phyloP scores from a whole-genome alignment of 2,797 vertebrate species.

The Monodelphis domestica region DNA sequence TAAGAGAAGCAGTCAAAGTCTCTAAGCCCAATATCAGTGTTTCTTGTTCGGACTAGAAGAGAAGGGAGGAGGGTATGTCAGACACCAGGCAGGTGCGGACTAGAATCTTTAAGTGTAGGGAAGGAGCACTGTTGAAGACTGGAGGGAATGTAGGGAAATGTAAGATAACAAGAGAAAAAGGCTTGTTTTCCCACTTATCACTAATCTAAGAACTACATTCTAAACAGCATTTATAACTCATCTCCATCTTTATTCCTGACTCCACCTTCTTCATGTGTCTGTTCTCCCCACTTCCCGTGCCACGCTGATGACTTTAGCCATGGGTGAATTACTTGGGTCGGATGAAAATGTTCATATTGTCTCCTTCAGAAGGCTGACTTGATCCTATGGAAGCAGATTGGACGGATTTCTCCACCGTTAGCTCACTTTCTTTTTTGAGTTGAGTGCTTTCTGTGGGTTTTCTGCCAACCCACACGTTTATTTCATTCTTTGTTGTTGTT shows the following conservation, averaged over 20 bases:
- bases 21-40: too few species aligned
- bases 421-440: too few species aligned
- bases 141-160: not conserved
- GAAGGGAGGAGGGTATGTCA: too few species aligned
- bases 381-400: not conserved
- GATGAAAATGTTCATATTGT: not conserved
- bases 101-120: too few species aligned
- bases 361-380: not conserved
- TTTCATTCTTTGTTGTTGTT: not conserved
- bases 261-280: not conserved
- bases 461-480: not conserved
- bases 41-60: too few species aligned
- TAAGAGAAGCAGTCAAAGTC: not conserved
- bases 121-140: too few species aligned
- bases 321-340: not conserved
- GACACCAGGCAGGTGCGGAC: too few species aligned
- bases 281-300: not conserved
- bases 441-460: not conserved
- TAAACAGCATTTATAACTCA: not conserved
- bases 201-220: not conserved
- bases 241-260: not conserved
- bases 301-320: not conserved
- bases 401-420: not conserved
- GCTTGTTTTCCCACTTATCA: not conserved
- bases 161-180: too few species aligned